These are phyloP conservation scores for Drosophila pachea DNA, from an alignment of 1,140 invertebrate species.

Conservation along the genomic window DNA sequence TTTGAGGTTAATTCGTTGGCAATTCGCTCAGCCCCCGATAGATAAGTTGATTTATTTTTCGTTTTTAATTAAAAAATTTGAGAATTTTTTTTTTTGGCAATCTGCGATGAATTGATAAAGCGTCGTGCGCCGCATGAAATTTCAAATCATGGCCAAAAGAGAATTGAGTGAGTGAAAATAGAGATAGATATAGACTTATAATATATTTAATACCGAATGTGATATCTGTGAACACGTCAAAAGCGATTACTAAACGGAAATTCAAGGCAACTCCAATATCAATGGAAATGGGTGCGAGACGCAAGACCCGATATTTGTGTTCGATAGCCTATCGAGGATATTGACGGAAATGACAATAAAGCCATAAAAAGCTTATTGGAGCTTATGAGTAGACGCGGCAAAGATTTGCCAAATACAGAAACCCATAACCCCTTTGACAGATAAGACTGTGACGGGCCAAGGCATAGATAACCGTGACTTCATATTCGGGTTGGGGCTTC, in stretches of 20 bases:
- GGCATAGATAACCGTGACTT: slow-evolving; percentile 28
- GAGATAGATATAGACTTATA: background rate
- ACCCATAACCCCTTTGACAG: slow-evolving; percentile 29
- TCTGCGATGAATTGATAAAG: slow-evolving; percentile 9
- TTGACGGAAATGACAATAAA: slow-evolving; percentile 9
- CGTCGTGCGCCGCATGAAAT: slow-evolving; percentile 1
- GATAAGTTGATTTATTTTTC: slow-evolving; percentile 38
- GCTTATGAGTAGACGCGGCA: slow-evolving; percentile 25
- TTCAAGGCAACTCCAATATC: background rate
- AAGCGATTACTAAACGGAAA: slow-evolving; percentile 8
- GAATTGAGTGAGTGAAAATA: background rate
- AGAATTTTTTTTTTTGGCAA: background rate
- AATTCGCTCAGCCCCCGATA: background rate
- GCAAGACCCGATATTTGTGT: background rate
- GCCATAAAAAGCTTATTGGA: slow-evolving; percentile 17
- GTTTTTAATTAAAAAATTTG: slow-evolving; percentile 28
- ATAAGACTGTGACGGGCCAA: slow-evolving; percentile 15
- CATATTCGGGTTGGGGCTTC: slow-evolving; percentile 1
- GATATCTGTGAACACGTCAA: slow-evolving; percentile 1
- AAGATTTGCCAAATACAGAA: slow-evolving; percentile 16
- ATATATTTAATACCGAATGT: background rate
- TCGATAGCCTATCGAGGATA: slow-evolving; percentile 22
- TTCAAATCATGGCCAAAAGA: background rate
- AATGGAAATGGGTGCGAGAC: slow-evolving; percentile 11
- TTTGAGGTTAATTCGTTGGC: background rate